A percentile compares a stretch with the other conserved stretches of the same genome.
Evolutionary conservation across 2,888 invertebrate species (phyloP).

Genomic region (Subacronicta megacephala): DNA sequence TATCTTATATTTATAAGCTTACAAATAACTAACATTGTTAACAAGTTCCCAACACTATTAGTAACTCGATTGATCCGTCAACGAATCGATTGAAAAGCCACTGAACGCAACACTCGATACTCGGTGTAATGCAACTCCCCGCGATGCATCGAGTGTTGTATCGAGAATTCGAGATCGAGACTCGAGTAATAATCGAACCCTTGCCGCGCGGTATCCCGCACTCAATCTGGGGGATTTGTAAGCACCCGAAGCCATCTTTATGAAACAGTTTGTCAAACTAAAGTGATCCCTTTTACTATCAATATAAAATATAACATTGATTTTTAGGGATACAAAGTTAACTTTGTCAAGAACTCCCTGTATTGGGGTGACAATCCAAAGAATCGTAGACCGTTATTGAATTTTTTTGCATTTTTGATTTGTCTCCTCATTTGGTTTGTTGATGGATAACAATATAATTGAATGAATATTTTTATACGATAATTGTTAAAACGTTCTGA

Average conservation of each 20-base stretch:
- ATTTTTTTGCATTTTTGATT: conserved; percentile 86
- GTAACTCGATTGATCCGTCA: conserved; percentile 65
- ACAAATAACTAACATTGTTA: conserved; percentile 34
- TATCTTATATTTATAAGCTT: conserved; percentile 17
- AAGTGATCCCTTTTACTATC: conserved; percentile 59
- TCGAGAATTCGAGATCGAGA: conserved; percentile 82
- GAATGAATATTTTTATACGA: conserved; percentile 28
- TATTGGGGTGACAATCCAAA: conserved; percentile 84
- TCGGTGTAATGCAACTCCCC: conserved; percentile 78
- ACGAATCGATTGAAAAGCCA: conserved; percentile 71
- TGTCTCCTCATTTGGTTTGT: conserved; percentile 76
- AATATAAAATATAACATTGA: conserved; percentile 44
- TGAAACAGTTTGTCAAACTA: conserved; percentile 46
- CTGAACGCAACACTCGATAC: conserved; percentile 60
- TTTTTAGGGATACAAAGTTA: conserved; percentile 22
- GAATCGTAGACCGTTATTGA: conserved; percentile 84
- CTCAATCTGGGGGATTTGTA: conserved; percentile 85
- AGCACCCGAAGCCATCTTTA: conserved; percentile 59
- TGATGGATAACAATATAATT: conserved; percentile 67
- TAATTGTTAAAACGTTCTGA: neutral
- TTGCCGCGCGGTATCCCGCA: conserved; percentile 76
- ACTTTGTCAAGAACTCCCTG: conserved; percentile 65
- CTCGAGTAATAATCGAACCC: conserved; percentile 85
- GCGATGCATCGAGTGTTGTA: conserved; percentile 83
- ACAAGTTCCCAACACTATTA: conserved; percentile 45